Conservation (phyloP, 1,140 invertebrate species). For the Papilio aristodemus region DNA sequence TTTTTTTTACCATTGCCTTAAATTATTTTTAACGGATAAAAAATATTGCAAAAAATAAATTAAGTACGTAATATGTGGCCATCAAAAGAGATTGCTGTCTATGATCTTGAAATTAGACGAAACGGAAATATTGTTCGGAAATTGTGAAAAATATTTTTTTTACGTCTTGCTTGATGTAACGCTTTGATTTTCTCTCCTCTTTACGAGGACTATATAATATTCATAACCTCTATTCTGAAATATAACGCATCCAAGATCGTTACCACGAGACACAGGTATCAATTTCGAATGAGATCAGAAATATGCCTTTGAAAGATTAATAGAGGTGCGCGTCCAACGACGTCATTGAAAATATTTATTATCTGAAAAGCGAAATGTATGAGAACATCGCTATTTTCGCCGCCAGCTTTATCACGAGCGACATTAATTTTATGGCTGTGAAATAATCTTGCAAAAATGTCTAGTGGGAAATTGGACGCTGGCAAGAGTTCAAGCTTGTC, state of each 20-base stretch:
- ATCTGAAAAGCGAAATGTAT: slow-evolving; percentile 33
- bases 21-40: too few species aligned
- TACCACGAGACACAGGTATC: slow-evolving; percentile 14
- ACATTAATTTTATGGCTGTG: slow-evolving; percentile 56
- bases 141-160: neutral
- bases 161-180: neutral
- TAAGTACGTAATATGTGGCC: too few species aligned
- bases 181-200: neutral
- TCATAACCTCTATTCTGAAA: neutral
- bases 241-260: slow-evolving; percentile 1
- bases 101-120: too few species aligned
- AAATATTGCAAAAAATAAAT: too few species aligned
- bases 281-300: slow-evolving; percentile 23
- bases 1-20: neutral
- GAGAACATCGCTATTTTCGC: slow-evolving; percentile 49
- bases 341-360: slow-evolving; percentile 27
- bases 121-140: neutral
- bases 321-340: neutral
- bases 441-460: slow-evolving; percentile 54
- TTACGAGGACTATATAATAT: neutral
- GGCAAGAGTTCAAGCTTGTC: slow-evolving; percentile 59
- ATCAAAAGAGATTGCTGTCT: too few species aligned
- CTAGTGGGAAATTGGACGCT: slow-evolving; percentile 43
- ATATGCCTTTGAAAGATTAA: slow-evolving; percentile 28
- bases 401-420: slow-evolving; percentile 44